A percentile compares a stretch with the other conserved stretches of the same genome.
Evolutionary conservation across 2,797 vertebrate species (phyloP).

Genomic region (Crypturellus tataupa): DNA sequence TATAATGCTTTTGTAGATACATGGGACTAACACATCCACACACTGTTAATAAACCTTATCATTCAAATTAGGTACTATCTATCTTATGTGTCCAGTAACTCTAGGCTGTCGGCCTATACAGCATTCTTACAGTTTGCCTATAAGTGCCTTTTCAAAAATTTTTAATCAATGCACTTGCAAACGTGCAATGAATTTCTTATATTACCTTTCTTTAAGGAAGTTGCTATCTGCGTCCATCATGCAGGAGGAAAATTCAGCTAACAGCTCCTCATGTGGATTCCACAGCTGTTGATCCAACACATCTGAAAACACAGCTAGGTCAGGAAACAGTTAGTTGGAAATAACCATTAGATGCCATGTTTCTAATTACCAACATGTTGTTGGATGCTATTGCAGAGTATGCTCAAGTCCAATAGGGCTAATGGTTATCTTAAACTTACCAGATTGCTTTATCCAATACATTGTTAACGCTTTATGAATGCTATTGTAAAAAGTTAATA

Average conservation of each 20-base stretch:
- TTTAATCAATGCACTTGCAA: not conserved
- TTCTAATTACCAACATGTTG: not conserved
- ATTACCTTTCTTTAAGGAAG: slow-evolving; percentile 49
- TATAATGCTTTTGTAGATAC: not conserved
- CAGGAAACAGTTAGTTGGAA: not conserved
- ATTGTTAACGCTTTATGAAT: not conserved
- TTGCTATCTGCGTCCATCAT: slow-evolving; percentile 41
- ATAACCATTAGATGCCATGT: rapidly evolving
- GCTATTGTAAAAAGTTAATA: not conserved
- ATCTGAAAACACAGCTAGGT: not conserved
- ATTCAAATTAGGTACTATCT: not conserved
- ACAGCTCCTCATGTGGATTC: not conserved
- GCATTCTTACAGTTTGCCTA: slow-evolving; percentile 19
- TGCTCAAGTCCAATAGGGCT: too few relatives aligned
- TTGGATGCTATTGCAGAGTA: not conserved
- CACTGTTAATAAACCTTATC: not conserved
- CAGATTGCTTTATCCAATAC: not conserved
- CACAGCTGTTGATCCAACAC: not conserved
- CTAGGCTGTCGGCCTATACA: slow-evolving; percentile 19
- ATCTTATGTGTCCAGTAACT: not conserved
- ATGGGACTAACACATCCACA: not conserved
- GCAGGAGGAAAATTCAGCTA: not conserved
- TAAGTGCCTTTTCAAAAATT: slow-evolving; percentile 20
- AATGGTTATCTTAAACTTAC: not conserved
- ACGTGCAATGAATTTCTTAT: not conserved